Conservation (phyloP, 2,797 vertebrate species). For the Pseudomugil tenellus region DNA sequence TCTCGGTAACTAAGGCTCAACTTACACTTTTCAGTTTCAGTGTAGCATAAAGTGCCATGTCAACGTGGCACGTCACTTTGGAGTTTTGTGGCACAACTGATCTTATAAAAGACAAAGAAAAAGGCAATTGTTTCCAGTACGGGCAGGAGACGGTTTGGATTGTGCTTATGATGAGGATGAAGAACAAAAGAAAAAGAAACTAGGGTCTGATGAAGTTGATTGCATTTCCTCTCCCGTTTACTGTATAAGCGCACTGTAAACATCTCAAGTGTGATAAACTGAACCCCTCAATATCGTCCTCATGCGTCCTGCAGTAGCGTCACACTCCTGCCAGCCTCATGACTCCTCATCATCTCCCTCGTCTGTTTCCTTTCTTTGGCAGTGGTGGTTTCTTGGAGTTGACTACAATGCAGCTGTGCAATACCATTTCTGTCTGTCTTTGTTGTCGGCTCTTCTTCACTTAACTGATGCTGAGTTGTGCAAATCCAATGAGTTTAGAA, state of each 20-base stretch:
- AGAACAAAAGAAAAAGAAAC: constrained; percentile 38
- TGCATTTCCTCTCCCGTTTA: constrained; percentile 72
- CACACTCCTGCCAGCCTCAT: constrained; percentile 67
- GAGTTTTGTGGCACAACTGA: constrained; percentile 86
- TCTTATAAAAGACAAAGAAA: constrained; percentile 51
- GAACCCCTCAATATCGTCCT: constrained; percentile 67
- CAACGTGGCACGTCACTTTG: constrained; percentile 61
- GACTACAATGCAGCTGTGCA: constrained; percentile 78
- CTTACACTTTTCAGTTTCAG: constrained; percentile 64
- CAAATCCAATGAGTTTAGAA: constrained; percentile 94
- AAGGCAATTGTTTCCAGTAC: constrained; percentile 87
- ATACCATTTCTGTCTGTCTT: constrained; percentile 70
- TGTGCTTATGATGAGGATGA: constrained; percentile 74
- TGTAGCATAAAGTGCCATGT: constrained; percentile 68
- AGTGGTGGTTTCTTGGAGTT: constrained; percentile 88
- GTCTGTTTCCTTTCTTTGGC: constrained; percentile 87
- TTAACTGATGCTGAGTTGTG: constrained; percentile 98
- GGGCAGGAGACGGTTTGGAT: constrained; percentile 80
- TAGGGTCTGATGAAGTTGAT: constrained; percentile 69
- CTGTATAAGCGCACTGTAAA: constrained; percentile 81
- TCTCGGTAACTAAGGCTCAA: constrained; percentile 65
- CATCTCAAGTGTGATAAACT: constrained; percentile 79
- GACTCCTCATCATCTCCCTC: constrained; percentile 34
- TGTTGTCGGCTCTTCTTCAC: constrained; percentile 51
- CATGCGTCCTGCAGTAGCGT: constrained; percentile 83